Conservation (phyloP, 2,888 invertebrate genomes). For the Rotaria sp. region DNA sequence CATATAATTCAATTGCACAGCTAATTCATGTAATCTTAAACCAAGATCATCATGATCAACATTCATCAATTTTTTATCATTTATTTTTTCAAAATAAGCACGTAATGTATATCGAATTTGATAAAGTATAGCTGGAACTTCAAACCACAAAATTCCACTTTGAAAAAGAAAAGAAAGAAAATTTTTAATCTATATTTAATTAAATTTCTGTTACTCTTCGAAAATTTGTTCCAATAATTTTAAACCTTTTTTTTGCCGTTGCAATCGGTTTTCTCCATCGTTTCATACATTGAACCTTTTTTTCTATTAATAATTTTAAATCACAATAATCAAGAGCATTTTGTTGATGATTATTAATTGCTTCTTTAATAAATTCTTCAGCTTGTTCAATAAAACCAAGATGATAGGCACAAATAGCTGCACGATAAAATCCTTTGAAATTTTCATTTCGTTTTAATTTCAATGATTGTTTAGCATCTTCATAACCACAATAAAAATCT, state of each 20-base stretch:
- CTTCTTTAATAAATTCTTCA: neutral
- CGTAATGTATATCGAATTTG: neutral
- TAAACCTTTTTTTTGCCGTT: neutral
- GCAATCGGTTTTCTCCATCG: neutral
- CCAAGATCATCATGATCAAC: neutral
- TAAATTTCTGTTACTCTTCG: neutral
- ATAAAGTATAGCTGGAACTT: neutral
- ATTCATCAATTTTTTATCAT: constrained; percentile 17
- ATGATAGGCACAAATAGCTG: neutral
- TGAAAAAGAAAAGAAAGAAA: too few species aligned
- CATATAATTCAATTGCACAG: neutral
- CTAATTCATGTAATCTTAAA: neutral
- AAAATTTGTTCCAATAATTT: neutral
- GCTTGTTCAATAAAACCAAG: neutral
- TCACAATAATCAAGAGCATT: neutral
- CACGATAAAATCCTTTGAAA: neutral
- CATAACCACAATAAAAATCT: neutral
- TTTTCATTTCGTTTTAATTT: neutral
- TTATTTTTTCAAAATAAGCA: neutral
- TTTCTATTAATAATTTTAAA: neutral
- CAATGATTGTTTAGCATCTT: neutral
- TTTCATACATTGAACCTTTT: neutral
- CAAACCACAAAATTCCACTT: neutral
- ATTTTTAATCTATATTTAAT: neutral
- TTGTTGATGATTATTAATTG: neutral